phyloP scores from a whole-genome alignment of 2,888 invertebrate genomes.

The Himalopsyche anomala region DNA sequence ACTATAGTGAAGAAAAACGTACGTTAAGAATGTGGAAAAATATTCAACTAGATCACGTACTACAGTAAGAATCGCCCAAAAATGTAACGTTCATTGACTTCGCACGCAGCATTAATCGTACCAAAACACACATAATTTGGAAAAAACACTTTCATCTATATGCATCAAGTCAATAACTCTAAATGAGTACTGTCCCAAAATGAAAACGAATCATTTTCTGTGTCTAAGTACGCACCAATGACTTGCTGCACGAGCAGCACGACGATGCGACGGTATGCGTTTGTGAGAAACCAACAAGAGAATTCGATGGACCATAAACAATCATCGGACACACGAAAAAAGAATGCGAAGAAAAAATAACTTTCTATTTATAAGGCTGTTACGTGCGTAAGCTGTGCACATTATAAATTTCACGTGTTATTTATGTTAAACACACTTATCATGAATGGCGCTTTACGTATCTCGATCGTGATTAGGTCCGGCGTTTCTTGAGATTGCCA shows the following conservation, averaged over 20 bases:
- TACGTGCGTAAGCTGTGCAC: neutral
- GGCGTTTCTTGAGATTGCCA: neutral
- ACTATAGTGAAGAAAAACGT: too few species aligned
- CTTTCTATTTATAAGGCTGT: conserved; percentile 8
- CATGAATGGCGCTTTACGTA: neutral
- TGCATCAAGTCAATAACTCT: neutral
- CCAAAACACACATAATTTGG: neutral
- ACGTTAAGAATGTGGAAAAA: too few species aligned
- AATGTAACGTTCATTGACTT: neutral
- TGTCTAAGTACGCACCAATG: neutral
- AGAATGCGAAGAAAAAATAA: neutral
- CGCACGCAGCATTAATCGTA: neutral
- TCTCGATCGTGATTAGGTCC: conserved; percentile 3
- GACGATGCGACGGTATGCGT: neutral
- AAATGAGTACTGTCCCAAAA: too few species aligned
- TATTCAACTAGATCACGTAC: too few species aligned
- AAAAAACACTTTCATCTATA: neutral
- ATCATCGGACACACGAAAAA: conserved; percentile 14
- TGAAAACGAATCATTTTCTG: too few species aligned
- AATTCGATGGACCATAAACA: conserved; percentile 28
- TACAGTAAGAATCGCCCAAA: neutral
- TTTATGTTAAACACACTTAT: neutral
- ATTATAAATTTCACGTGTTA: conserved; percentile 25
- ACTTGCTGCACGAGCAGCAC: neutral
- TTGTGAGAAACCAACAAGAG: neutral